A percentile compares a stretch with the other conserved stretches of the same genome.
Evolutionary conservation across 2,888 invertebrate species (phyloP).

Genomic region (Helobdella robusta): DNA sequence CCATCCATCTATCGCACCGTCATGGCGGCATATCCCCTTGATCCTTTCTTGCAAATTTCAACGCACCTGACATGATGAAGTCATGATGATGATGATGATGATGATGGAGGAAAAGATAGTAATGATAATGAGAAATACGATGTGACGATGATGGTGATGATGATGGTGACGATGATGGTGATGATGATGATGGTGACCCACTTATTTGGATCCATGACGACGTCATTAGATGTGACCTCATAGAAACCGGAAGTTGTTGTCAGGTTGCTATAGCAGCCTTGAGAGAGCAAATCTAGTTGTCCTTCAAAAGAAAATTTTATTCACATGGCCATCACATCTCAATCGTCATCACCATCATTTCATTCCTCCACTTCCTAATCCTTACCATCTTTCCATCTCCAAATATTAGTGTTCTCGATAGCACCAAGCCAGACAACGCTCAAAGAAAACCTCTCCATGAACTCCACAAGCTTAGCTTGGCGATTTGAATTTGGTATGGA

Average conservation of each 20-base stretch:
- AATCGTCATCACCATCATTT: neutral
- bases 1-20: no score
- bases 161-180: neutral
- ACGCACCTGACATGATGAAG: no score
- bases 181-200: no score
- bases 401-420: neutral
- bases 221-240: neutral
- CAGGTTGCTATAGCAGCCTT: conserved; percentile 10
- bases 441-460: conserved; percentile 10
- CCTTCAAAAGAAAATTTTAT: neutral
- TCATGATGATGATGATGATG: no score
- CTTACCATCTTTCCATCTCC: conserved; percentile 18
- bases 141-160: neutral
- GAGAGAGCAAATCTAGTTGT: conserved; percentile 1
- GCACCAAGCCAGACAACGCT: conserved; percentile 4
- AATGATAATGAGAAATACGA: neutral
- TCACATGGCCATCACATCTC: neutral
- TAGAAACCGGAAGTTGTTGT: neutral
- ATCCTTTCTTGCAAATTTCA: no score
- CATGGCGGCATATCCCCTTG: no score
- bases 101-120: neutral
- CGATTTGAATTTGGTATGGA: neutral
- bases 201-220: neutral
- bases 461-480: neutral
- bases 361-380: neutral